These are phyloP conservation scores for Corythornis vintsioides DNA, from an alignment of 2,113 vertebrate genomes.

Conservation along the genomic window DNA sequence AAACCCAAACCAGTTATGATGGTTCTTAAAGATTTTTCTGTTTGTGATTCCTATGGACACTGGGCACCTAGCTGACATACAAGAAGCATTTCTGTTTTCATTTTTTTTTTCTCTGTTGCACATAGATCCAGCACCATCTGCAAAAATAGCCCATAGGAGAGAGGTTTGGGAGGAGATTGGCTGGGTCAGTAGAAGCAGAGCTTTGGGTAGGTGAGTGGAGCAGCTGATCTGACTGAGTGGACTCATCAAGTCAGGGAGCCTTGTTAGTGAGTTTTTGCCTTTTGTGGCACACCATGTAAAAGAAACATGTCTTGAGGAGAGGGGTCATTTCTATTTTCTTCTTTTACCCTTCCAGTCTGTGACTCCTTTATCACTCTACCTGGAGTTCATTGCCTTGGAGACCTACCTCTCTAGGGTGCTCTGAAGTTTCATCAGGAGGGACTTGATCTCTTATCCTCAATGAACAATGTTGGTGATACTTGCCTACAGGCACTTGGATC, in stretches of 20 bases:
- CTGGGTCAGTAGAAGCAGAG: background rate
- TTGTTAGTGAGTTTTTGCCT: background rate
- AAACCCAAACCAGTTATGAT: background rate
- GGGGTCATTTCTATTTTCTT: background rate
- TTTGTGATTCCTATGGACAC: background rate
- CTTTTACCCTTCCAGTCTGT: background rate
- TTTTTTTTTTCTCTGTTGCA: background rate
- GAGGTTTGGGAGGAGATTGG: background rate
- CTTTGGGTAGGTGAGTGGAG: background rate
- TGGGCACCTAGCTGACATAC: background rate
- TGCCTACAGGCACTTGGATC: slow-evolving; percentile 46
- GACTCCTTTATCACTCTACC: background rate
- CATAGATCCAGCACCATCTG: background rate
- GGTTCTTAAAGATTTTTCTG: background rate
- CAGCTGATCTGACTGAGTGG: background rate
- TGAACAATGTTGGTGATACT: slow-evolving; percentile 9
- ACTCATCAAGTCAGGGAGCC: background rate
- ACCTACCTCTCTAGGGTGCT: slow-evolving; percentile 7
- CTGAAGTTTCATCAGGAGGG: slow-evolving; percentile 24
- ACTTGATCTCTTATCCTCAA: slow-evolving; percentile 53
- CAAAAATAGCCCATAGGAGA: background rate
- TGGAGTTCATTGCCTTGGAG: background rate
- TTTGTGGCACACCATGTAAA: background rate
- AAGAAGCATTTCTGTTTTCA: background rate
- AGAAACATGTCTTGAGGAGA: background rate